These are phyloP conservation scores for Lophius piscatorius DNA, from an alignment of 2,113 vertebrate genomes.

Conservation along the genomic window DNA sequence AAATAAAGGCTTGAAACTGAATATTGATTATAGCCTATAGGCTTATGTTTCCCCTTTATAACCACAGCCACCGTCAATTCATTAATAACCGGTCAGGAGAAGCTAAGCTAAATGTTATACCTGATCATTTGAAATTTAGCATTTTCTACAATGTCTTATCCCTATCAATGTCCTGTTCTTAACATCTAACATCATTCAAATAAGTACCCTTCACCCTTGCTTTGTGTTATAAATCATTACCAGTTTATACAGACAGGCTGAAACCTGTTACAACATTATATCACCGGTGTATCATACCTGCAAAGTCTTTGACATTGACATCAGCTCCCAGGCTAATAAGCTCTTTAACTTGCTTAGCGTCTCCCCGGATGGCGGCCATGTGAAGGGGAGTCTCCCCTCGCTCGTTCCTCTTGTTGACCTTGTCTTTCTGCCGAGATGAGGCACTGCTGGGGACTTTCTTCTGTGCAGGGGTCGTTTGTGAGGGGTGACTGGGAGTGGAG, in stretches of 20 bases:
- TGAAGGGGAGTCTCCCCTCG: slow-evolving; percentile 96
- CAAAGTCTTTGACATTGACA: slow-evolving; percentile 99
- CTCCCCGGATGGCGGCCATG: slow-evolving; percentile 97
- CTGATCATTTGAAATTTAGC: too few species aligned
- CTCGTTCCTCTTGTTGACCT: slow-evolving; percentile 99
- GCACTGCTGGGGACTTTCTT: slow-evolving; percentile 93
- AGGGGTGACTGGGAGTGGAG: slow-evolving; percentile 91
- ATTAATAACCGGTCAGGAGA: too few species aligned
- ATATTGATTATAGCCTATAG: background rate
- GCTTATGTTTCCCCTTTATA: too few species aligned
- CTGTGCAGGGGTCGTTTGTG: slow-evolving; percentile 88
- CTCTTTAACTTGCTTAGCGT: slow-evolving; percentile 96
- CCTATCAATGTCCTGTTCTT: too few species aligned
- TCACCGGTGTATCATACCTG: slow-evolving; percentile 79
- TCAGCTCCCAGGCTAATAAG: slow-evolving; percentile 96
- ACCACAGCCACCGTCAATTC: too few species aligned
- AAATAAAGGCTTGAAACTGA: too few species aligned
- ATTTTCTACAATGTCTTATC: too few species aligned
- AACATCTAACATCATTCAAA: slow-evolving; percentile 7
- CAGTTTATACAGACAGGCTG: slow-evolving; percentile 1
- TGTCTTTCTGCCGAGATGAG: slow-evolving; percentile 95
- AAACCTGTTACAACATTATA: slow-evolving; percentile 14
- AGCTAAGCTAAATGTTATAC: too few species aligned
- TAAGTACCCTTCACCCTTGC: slow-evolving; percentile 19
- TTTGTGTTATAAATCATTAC: slow-evolving; percentile 17